A percentile compares a stretch with the other conserved stretches of the same genome.
Conservation (phyloP, 2,888 invertebrate species). For the Ctena decussata region DNA sequence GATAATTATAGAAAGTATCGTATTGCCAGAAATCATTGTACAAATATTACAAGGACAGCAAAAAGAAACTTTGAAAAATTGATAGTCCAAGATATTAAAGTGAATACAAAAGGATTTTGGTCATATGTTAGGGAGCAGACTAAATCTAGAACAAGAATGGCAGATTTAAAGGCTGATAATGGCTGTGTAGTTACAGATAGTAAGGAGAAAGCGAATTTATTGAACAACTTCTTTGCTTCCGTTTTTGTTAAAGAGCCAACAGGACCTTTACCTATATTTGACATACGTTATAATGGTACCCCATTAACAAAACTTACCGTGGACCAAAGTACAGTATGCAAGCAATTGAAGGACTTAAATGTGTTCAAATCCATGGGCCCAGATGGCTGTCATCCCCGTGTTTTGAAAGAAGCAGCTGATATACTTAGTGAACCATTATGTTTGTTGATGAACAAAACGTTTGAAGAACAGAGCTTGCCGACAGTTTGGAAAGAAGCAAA, state of each 20-base stretch:
- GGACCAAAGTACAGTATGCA: background rate
- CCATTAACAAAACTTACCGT: background rate
- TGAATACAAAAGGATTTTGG: background rate
- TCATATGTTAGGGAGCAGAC: constrained; percentile 1
- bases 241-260: background rate
- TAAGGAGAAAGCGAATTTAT: background rate
- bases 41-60: background rate
- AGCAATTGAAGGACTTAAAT: background rate
- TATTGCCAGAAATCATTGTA: background rate
- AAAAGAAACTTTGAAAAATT: background rate
- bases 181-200: background rate
- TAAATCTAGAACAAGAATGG: background rate
- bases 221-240: background rate
- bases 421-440: background rate
- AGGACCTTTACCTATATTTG: constrained; percentile 3
- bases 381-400: background rate
- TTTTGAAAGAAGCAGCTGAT: background rate
- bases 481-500: background rate
- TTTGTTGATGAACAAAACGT: background rate
- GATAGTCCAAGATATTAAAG: background rate
- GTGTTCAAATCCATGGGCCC: background rate
- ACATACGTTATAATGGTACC: constrained; percentile 3
- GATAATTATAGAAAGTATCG: constrained; percentile 9
- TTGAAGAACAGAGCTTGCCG: background rate
- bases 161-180: background rate